Evolutionary conservation across 2,797 vertebrate species (phyloP), one percentile per base, ranked within the genome.

Genomic region (Odontamblyopus lacepedii): DNA sequence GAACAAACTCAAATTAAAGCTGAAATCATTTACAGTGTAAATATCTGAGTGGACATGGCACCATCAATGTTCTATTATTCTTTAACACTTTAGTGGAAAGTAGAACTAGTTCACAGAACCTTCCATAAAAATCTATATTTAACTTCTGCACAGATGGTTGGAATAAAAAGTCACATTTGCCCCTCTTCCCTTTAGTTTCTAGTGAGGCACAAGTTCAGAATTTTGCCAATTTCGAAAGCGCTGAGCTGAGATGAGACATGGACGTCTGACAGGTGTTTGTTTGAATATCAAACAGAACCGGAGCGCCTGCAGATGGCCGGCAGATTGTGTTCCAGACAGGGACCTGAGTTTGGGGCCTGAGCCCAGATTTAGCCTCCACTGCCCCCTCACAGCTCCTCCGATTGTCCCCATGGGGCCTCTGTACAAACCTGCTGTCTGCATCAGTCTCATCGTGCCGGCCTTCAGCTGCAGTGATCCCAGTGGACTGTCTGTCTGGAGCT

Each of bases 251-350:
- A 88, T 86, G 88, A 91, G 85, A 87, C 85, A 83, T 83, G 86
- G 87, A 85, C 84, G 83, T 92, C 82, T 90, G 88, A 92, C 90
- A 91, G 89, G 91, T 91, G 91, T 94, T 94, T 93, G 92, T 92
- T 92, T 92, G 90, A 93, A 92, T 90, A 92, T 90, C 88, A 90
- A 89, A 90, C 88, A 90, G 88, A 88, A 75, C 86, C 67, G 57
- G 61, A 79, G 89, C 89, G 86, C 83, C 89, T 91, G 86, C 94
- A 94, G 93, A 93, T 93, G 89, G 89, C 80, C 78, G 80, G 88
- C 93, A 94, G 88, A 93, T 91, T 92, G 90, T 87, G 87, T 94
- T 94, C 91, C 92, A 91, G 86, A 90, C 88, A 85, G 82, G 72
- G 76, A 85, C 89, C 87, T 90, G 82, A 72, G 87, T 81, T 79